phyloP scores from a whole-genome alignment of 1,140 invertebrate species.

The Bombus consobrinus region DNA sequence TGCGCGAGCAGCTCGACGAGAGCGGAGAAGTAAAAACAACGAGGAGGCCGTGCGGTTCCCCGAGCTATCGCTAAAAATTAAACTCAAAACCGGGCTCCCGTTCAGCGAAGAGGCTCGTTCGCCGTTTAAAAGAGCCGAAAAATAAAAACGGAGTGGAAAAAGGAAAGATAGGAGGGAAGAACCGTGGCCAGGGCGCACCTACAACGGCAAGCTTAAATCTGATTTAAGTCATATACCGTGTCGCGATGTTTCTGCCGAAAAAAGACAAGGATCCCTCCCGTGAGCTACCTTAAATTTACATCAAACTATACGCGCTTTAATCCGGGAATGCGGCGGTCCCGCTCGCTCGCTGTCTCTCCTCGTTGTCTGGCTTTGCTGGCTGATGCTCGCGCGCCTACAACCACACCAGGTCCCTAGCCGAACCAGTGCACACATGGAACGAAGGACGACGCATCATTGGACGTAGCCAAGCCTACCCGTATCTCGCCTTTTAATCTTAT shows the following conservation, averaged over 20 bases:
- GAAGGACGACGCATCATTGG: constrained; percentile 47
- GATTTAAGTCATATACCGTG: constrained; percentile 79
- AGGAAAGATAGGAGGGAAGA: constrained; percentile 30
- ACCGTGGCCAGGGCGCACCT: constrained; percentile 38
- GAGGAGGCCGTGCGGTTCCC: background rate
- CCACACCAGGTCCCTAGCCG: background rate
- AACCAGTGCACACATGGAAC: constrained; percentile 29
- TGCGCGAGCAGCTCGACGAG: too few relatives aligned
- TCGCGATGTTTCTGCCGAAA: constrained; percentile 75
- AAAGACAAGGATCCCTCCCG: constrained; percentile 73
- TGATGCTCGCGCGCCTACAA: constrained; percentile 11
- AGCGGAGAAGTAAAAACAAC: background rate
- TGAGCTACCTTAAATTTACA: constrained; percentile 80
- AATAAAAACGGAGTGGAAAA: constrained; percentile 34
- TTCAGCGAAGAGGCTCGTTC: constrained; percentile 22
- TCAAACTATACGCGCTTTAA: constrained; percentile 77
- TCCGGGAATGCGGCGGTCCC: constrained; percentile 66
- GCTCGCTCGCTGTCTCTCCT: background rate
- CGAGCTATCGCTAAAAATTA: constrained; percentile 53
- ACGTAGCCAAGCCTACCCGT: constrained; percentile 59
- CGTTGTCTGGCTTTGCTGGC: background rate
- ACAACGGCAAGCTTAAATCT: constrained; percentile 72
- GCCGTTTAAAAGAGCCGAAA: constrained; percentile 42
- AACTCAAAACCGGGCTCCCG: constrained; percentile 34
- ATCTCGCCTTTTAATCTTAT: constrained; percentile 78